Evolutionary conservation across 1,140 invertebrate genomes (phyloP).

Genomic region (Hyles euphorbiae): DNA sequence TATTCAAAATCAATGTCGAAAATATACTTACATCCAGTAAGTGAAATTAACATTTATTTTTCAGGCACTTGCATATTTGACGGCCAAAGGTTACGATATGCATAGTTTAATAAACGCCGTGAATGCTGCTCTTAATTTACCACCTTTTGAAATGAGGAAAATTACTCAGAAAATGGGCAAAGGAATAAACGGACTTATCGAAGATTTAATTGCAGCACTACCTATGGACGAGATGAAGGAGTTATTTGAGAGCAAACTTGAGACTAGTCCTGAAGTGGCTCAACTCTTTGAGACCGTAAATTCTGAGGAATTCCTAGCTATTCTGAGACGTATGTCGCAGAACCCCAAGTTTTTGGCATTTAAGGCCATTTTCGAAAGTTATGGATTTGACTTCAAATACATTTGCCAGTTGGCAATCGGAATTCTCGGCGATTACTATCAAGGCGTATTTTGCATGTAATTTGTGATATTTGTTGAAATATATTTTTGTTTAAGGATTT

Average conservation of each 20-base stretch:
- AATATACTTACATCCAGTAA: too few relatives aligned
- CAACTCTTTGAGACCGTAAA: constrained; percentile 27
- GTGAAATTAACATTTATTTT: constrained; percentile 11
- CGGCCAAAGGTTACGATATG: constrained; percentile 32
- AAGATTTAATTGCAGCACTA: constrained; percentile 23
- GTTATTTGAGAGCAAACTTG: constrained; percentile 32
- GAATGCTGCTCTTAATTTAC: constrained; percentile 28
- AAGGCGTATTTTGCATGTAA: constrained; percentile 22
- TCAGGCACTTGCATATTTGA: constrained; percentile 28
- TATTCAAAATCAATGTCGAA: too few relatives aligned
- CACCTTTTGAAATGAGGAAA: constrained; percentile 24
- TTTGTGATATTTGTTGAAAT: not conserved
- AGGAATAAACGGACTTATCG: constrained; percentile 29
- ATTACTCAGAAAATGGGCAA: constrained; percentile 3
- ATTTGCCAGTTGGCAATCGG: constrained; percentile 25
- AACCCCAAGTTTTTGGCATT: constrained; percentile 31
- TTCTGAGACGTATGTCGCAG: constrained; percentile 24
- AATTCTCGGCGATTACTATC: constrained; percentile 27
- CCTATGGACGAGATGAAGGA: constrained; percentile 35
- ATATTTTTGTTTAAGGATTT: not conserved
- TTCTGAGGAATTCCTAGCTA: constrained; percentile 32
- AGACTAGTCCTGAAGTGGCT: constrained; percentile 26
- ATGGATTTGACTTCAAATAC: constrained; percentile 31
- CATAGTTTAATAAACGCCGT: constrained; percentile 22
- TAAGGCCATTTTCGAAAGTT: constrained; percentile 26